Conservation (phyloP, 2,888 invertebrate genomes). For the Drosophila seclusa region DNA sequence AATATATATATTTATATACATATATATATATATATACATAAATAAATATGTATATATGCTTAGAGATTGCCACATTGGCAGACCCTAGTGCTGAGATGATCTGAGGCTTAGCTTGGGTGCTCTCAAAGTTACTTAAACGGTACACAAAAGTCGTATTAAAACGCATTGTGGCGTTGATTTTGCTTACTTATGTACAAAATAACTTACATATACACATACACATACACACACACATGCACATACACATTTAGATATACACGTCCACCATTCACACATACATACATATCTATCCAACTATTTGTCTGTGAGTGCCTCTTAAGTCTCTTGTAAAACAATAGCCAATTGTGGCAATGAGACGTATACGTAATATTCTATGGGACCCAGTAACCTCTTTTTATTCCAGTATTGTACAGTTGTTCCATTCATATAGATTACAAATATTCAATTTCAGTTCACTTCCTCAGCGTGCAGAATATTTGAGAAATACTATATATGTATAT, state of each 20-base stretch:
- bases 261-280: conserved; percentile 12
- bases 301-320: conserved; percentile 21
- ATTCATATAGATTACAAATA: not conserved
- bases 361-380: conserved; percentile 53
- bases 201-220: conserved; percentile 39
- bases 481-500: not conserved
- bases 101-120: conserved; percentile 42
- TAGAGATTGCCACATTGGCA: conserved; percentile 29
- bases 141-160: conserved; percentile 77
- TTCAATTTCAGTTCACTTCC: not conserved
- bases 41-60: not conserved
- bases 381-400: conserved; percentile 14
- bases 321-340: conserved; percentile 49
- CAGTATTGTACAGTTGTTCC: conserved; percentile 17
- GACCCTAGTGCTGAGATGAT: conserved; percentile 22
- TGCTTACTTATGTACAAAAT: conserved; percentile 62
- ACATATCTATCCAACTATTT: conserved; percentile 29
- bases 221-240: conserved; percentile 13
- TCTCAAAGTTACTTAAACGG: conserved; percentile 68
- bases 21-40: not conserved
- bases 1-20: not conserved
- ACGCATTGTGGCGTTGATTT: conserved; percentile 75
- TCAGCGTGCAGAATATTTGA: not conserved
- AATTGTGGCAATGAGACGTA: conserved; percentile 55
- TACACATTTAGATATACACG: conserved; percentile 15